Base-by-base conservation (phyloP, 2,888 invertebrate genomes). In the Chloromyia formosa region DNA sequence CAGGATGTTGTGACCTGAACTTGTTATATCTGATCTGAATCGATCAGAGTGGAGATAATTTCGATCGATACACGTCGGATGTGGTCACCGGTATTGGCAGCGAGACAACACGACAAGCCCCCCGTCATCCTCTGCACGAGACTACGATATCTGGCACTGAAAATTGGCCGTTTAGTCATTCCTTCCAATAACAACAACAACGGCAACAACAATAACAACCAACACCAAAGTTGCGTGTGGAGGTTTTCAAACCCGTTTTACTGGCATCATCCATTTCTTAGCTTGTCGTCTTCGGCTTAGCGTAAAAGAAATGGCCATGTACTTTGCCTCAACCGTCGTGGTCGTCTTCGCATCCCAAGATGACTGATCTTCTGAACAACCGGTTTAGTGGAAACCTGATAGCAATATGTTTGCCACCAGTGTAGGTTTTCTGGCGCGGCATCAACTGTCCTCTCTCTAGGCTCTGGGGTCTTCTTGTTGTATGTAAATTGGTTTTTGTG, bases 381-480 rank as follows among this genome's bases (percentile, higher is more conserved):
- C 71, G 71, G 71, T 71, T 71, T 71, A 35, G 3, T 20, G 71
- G 71, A 71, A 71, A 71, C 71, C 58, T 71, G 71, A 71, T 71
- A 40, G 56, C 56, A 45, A 42, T 20, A 64, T 40, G 64, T 64
- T 64, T 64, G 42, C 64, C 64, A 42, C 18, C 45, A 49, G 66
- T 35, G 27, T 49, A 49, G 27, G 66, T 66, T 45, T 49, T 35
- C 27, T 14, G 22, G n/a, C n/a, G n/a, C 18, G 66, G 66, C 66
- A 66, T 66, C 66, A 49, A 20, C 66, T n/a, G 22, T 66, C 66
- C 49, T 66, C 22, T 27, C 49, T 27, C 22, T 20, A 18, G 20
- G 40, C 40, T 35, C 40, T 9, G 42, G 16, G 40, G 10, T 16
- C 22, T 58, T 35, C 7, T 42, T 62, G 62, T 40, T 62, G 40